Percentiles rank a stretch among this genome's conserved stretches.
Evolutionary conservation across 2,797 vertebrate species (phyloP).

Genomic region (Liparis tanakae): DNA sequence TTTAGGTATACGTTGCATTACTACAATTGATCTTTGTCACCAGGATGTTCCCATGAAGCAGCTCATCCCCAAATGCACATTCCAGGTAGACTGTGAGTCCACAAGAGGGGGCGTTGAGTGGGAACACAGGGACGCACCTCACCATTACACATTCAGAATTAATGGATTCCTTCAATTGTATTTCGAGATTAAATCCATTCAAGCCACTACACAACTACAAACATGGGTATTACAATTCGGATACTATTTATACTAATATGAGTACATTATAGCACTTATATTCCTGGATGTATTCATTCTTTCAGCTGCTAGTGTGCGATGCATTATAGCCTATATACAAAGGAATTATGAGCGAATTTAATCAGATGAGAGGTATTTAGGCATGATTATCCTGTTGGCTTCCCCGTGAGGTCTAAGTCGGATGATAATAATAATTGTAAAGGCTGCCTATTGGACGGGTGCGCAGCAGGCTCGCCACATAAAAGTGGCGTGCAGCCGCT

Average conservation of each 20-base stretch:
- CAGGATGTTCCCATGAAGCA: not conserved
- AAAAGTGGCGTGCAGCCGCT: slow-evolving; percentile 28
- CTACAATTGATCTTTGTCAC: not conserved
- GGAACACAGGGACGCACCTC: not conserved
- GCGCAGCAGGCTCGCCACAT: slow-evolving; percentile 38
- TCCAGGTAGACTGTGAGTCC: slow-evolving; percentile 29
- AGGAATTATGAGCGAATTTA: slow-evolving; percentile 12
- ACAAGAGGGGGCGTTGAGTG: slow-evolving; percentile 55
- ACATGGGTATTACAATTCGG: not conserved
- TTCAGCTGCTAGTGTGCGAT: not conserved
- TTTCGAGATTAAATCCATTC: slow-evolving; percentile 4
- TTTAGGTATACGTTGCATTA: not conserved
- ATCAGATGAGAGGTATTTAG: slow-evolving; percentile 33
- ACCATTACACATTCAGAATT: not conserved
- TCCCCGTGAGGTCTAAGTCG: not conserved
- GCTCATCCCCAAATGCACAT: not conserved
- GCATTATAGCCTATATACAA: not conserved
- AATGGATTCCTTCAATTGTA: not conserved
- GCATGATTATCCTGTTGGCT: slow-evolving; percentile 6
- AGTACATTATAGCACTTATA: not conserved
- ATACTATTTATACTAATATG: not conserved
- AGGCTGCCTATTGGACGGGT: slow-evolving; percentile 44
- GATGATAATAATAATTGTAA: slow-evolving; percentile 28
- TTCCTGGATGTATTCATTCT: not conserved
- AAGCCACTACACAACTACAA: not conserved